Evolutionary conservation across 2,797 vertebrate genomes (phyloP).

Genomic region (Falco naumanni): DNA sequence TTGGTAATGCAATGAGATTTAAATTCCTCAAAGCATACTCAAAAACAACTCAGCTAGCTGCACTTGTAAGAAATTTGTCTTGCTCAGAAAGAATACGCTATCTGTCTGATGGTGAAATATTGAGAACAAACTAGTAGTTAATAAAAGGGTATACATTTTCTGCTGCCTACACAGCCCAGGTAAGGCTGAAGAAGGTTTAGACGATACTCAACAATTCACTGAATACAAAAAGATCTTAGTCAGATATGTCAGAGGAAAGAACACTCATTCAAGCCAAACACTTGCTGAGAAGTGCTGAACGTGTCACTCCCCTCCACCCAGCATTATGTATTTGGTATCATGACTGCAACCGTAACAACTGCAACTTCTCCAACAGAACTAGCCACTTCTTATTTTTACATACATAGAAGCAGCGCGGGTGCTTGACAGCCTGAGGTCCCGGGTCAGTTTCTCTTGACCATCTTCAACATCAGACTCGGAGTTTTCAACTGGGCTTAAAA

Average conservation of each 20-base stretch:
- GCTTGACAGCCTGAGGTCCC: constrained; percentile 92
- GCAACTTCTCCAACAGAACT: not conserved
- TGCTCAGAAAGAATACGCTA: not conserved
- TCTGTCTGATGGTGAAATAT: not conserved
- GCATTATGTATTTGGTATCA: not conserved
- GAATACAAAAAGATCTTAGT: not conserved
- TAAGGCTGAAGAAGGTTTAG: not conserved
- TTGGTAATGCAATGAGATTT: not conserved
- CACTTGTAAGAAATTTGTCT: not conserved
- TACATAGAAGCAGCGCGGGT: constrained; percentile 95
- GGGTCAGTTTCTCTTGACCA: constrained; percentile 88
- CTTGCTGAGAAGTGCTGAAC: not conserved
- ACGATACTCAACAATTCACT: not conserved
- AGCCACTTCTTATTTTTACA: constrained; percentile 33
- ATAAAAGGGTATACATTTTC: not conserved
- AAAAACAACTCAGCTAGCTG: not conserved
- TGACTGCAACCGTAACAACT: not conserved
- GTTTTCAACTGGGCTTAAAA: constrained; percentile 78
- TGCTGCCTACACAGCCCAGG: not conserved
- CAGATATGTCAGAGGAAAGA: not conserved
- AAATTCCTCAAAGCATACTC: not conserved
- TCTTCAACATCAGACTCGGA: constrained; percentile 84
- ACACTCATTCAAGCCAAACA: not conserved
- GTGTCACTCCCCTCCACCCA: not conserved
- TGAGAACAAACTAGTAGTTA: not conserved